A percentile compares a stretch with the other conserved stretches of the same genome.
Evolutionary conservation across 2,113 vertebrate genomes (phyloP).

Genomic region (Pantherophis guttatus): DNA sequence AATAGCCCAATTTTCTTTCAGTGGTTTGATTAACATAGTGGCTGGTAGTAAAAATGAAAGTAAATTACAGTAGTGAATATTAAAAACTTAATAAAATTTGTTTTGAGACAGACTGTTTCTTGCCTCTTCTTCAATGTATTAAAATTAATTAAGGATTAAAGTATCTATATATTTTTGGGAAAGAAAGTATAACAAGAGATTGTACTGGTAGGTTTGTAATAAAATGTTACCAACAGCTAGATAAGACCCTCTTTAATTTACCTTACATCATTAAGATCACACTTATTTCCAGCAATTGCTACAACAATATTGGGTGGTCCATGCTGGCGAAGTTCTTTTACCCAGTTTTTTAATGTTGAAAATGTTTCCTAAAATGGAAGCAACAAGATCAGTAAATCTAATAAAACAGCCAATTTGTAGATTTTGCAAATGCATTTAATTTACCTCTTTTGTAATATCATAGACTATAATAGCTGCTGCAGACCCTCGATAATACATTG

Average conservation of each 20-base stretch:
- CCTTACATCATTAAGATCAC: conserved; percentile 93
- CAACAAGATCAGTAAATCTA: neutral
- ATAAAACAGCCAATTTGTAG: neutral
- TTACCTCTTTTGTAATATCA: conserved; percentile 98
- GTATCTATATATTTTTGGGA: neutral
- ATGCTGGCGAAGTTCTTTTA: conserved; percentile 94
- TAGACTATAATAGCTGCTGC: conserved; percentile 97
- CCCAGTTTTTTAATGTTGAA: conserved; percentile 96
- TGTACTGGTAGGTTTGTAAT: neutral
- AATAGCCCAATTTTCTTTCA: neutral
- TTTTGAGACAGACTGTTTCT: neutral
- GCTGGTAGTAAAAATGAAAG: neutral
- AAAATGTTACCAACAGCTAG: neutral
- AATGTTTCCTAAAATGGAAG: conserved; percentile 84
- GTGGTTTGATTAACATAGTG: neutral
- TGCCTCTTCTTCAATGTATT: neutral
- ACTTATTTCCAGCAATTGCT: conserved; percentile 96
- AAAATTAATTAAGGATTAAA: neutral
- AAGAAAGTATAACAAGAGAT: neutral
- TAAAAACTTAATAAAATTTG: neutral
- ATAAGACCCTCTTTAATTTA: conserved; percentile 52
- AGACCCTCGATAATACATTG: conserved; percentile 98
- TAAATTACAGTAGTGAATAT: neutral
- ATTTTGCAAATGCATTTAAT: neutral
- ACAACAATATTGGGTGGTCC: conserved; percentile 97